Conservation (phyloP, 2,797 vertebrate genomes). For the Oceanodroma leucorhoa region DNA sequence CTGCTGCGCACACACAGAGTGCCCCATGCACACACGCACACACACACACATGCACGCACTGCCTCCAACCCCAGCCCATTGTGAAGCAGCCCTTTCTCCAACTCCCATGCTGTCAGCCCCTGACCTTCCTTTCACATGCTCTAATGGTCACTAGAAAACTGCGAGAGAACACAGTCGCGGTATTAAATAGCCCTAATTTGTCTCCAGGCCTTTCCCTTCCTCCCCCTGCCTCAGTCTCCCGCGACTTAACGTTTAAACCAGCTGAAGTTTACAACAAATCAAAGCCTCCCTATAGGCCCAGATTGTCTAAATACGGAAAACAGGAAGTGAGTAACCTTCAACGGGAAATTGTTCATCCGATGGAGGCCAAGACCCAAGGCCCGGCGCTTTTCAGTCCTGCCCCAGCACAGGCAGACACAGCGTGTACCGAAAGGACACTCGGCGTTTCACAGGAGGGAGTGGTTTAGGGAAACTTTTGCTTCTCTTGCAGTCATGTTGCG, state of each 20-base stretch:
- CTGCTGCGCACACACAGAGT: neutral
- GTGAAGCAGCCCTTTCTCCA: neutral
- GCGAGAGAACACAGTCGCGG: neutral
- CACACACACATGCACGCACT: neutral
- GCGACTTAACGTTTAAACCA: constrained; percentile 59
- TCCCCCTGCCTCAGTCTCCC: neutral
- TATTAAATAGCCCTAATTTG: constrained; percentile 26
- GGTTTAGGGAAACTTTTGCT: neutral
- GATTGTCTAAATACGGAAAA: constrained; percentile 79
- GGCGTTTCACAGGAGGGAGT: neutral
- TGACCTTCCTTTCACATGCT: constrained; percentile 52
- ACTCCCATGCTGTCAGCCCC: constrained; percentile 11
- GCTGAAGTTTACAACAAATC: constrained; percentile 68
- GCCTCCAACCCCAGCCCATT: neutral
- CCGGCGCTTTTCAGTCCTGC: neutral
- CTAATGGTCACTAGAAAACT: constrained; percentile 1
- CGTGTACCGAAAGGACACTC: neutral
- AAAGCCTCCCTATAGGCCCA: constrained; percentile 70
- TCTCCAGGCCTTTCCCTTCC: constrained; percentile 38
- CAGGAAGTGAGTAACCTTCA: constrained; percentile 85
- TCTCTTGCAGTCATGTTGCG: fast-evolving
- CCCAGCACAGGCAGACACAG: constrained; percentile 17
- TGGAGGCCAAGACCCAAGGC: constrained; percentile 60
- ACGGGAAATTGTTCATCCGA: constrained; percentile 85
- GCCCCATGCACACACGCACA: neutral